Evolutionary conservation across 2,888 invertebrate genomes (phyloP).

Genomic region (Thereva nobilitata): DNA sequence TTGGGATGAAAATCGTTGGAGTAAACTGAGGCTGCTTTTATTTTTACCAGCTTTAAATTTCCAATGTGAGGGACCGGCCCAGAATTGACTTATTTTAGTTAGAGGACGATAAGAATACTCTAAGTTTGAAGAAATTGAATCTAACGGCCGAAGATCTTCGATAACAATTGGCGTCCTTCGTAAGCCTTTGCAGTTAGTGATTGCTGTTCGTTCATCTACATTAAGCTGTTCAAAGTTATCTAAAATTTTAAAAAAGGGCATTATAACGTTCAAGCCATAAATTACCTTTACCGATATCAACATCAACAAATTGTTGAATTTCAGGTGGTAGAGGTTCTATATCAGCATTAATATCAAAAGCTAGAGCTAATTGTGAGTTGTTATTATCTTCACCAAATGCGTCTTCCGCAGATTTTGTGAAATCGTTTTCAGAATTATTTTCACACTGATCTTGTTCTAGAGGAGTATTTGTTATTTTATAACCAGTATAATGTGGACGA

Average conservation of each 20-base stretch:
- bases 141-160: constrained; percentile 64
- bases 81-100: constrained; percentile 61
- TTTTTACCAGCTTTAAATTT: constrained; percentile 62
- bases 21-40: constrained; percentile 42
- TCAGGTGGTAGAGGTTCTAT: constrained; percentile 64
- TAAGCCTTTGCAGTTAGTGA: constrained; percentile 54
- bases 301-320: constrained; percentile 50
- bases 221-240: constrained; percentile 58
- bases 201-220: constrained; percentile 52
- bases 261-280: not conserved
- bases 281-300: constrained; percentile 52
- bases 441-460: constrained; percentile 47
- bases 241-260: constrained; percentile 42
- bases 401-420: too few species aligned
- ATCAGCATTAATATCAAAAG: constrained; percentile 68
- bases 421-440: too few species aligned
- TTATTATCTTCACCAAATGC: constrained; percentile 52
- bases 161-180: constrained; percentile 57
- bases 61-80: constrained; percentile 88
- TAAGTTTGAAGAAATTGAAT: constrained; percentile 59
- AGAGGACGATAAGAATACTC: constrained; percentile 74
- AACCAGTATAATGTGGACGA: constrained; percentile 52
- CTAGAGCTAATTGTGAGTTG: constrained; percentile 62
- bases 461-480: constrained; percentile 53
- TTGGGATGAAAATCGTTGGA: constrained; percentile 19